A percentile compares a stretch with the other conserved stretches of the same genome.
Conservation (phyloP, 2,797 vertebrate species). For the Sebastes trivittatus region DNA sequence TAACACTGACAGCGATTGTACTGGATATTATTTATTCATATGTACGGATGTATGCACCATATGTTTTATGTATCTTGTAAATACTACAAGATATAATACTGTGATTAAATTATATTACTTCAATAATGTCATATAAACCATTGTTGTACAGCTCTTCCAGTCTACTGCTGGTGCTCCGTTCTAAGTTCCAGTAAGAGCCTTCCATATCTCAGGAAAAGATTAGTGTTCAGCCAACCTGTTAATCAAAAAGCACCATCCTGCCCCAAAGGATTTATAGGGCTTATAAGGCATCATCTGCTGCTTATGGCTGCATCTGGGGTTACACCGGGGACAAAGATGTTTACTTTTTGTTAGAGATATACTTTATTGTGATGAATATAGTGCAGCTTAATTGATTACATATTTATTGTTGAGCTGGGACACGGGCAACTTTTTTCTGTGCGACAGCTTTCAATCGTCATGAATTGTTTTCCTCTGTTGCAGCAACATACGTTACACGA, state of each 20-base stretch:
- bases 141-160: rapidly evolving
- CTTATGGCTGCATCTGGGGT: background rate
- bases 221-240: constrained; percentile 49
- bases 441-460: background rate
- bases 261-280: constrained; percentile 36
- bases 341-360: background rate
- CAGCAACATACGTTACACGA: background rate
- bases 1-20: no score
- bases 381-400: background rate
- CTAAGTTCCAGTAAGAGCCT: background rate
- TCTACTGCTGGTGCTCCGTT: background rate
- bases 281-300: constrained; percentile 39
- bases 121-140: rapidly evolving
- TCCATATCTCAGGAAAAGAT: constrained; percentile 51
- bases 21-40: background rate
- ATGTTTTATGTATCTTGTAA: background rate
- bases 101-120: background rate
- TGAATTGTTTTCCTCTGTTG: background rate
- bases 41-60: background rate
- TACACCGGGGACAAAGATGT: background rate
- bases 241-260: constrained; percentile 55
- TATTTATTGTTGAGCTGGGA: background rate
- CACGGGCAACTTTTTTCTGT: background rate
- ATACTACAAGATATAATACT: background rate
- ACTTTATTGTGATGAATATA: background rate